A percentile compares a stretch with the other conserved stretches of the same genome.
Conservation (phyloP, 2,888 invertebrate species). For the Athetis lepigone region DNA sequence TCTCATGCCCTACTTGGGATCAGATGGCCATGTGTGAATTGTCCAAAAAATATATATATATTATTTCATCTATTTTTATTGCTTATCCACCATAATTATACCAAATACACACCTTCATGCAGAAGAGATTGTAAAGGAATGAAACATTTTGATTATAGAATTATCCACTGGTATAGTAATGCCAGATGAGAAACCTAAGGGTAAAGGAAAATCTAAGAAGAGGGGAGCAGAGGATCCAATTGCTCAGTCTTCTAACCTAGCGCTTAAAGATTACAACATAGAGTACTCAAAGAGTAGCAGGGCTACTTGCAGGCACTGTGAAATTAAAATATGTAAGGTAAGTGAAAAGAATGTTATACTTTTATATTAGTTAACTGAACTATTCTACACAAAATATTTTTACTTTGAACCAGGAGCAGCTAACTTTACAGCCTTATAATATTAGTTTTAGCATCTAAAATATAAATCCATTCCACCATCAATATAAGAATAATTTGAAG, state of each 20-base stretch:
- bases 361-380: too few species aligned
- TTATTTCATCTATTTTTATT: too few species aligned
- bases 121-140: neutral
- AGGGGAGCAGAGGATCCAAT: slow-evolving; percentile 74
- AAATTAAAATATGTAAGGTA: slow-evolving; percentile 95
- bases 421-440: too few species aligned
- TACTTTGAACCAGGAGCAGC: too few species aligned
- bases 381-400: too few species aligned
- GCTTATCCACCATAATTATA: too few species aligned
- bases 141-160: slow-evolving; percentile 53
- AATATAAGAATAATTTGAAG: neutral
- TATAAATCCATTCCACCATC: too few species aligned
- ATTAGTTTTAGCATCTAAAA: too few species aligned
- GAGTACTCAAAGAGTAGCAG: slow-evolving; percentile 97
- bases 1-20: too few species aligned
- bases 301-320: slow-evolving; percentile 95
- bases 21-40: too few species aligned
- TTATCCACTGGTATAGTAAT: slow-evolving; percentile 78
- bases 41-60: too few species aligned
- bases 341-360: slow-evolving; percentile 25
- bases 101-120: too few species aligned
- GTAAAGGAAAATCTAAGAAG: slow-evolving; percentile 86
- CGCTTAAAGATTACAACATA: slow-evolving; percentile 92
- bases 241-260: slow-evolving; percentile 55
- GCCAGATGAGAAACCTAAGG: slow-evolving; percentile 86